Base-by-base conservation (phyloP, 1,140 invertebrate species). In the Ptiloglossa arizonensis region DNA sequence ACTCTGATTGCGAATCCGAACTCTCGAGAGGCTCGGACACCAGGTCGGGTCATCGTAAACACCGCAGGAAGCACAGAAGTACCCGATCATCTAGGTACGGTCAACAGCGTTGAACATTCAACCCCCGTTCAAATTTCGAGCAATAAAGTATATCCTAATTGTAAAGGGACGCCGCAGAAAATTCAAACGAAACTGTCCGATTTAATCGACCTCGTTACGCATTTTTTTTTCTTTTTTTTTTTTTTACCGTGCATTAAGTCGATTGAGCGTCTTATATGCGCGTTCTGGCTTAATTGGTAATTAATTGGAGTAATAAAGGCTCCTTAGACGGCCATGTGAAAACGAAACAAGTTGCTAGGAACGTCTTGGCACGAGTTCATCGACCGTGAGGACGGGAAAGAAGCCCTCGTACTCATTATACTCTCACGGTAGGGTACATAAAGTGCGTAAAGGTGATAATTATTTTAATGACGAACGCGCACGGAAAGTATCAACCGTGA, bases 1-100 rank as follows among this genome's bases (percentile, higher is more conserved):
- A 96, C 81, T 98, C 97, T 1, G 97, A 98, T 89, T 97, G 97
- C 79, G 97, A 98, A 89, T 98, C 97, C 86, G 97, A 98, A 90
- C 91, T 97, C 60, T 97, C 97, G 0, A 94, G 96, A 68, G 95
- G 96, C 24, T 97, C 97, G 4, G 95, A 95, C 27, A 89, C 89
- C 22, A 94, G 96, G 81, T 96, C 96, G 3, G 95, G 95, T 38
- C 94, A 94, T 63, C 94, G 96, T 13, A 95, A 96, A 73, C 96
- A 96, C 84, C 93, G 96, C 2, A 92, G 95, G 35, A 92, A 92
- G 87, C 95, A 95, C 83, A 93, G 96, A 84, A 92, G 88, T 38
- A 90, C 91, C 0, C 89, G 91, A 6, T 90, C 91, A n/a, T 93
- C 91, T 35, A 91, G 91, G 91, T 92, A 84, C 6, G 24, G 2